Percentiles rank a stretch among this genome's conserved stretches.
Conservation (phyloP, 2,888 invertebrate species). For the Apamea sordens region DNA sequence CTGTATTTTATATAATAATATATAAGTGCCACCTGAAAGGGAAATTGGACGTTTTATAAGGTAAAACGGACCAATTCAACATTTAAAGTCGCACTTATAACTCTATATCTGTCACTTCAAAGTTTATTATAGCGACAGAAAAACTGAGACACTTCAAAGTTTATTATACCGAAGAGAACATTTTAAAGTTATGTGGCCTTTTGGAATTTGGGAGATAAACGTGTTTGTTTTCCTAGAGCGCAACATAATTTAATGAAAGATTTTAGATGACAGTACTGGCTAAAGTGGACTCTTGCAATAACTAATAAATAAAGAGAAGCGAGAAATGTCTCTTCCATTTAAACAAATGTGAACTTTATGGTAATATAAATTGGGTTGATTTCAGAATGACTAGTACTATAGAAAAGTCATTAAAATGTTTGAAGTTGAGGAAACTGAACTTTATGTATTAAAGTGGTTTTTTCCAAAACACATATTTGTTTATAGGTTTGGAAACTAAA, state of each 20-base stretch:
- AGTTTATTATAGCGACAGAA: slow-evolving; percentile 6
- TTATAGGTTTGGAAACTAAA: background rate
- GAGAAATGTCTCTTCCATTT: background rate
- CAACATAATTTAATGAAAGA: slow-evolving; percentile 17
- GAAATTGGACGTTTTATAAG: background rate
- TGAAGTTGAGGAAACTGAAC: background rate
- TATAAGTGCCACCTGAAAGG: background rate
- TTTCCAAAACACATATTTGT: background rate
- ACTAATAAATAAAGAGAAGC: slow-evolving; percentile 8
- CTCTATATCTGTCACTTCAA: background rate
- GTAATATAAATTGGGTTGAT: background rate
- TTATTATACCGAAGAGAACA: slow-evolving; percentile 2
- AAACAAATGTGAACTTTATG: background rate
- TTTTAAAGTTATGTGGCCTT: slow-evolving; percentile 18
- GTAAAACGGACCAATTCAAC: background rate
- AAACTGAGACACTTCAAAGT: background rate
- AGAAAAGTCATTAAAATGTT: background rate
- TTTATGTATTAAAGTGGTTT: background rate
- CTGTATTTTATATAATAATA: too few relatives aligned
- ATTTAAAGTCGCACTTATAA: background rate
- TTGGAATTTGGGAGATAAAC: slow-evolving; percentile 23
- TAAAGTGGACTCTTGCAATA: slow-evolving; percentile 11
- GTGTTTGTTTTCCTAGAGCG: slow-evolving; percentile 12
- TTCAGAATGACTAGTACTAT: background rate
- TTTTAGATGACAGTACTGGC: background rate